phyloP scores from a whole-genome alignment of 2,888 invertebrate genomes.

The Desoria tigrina region DNA sequence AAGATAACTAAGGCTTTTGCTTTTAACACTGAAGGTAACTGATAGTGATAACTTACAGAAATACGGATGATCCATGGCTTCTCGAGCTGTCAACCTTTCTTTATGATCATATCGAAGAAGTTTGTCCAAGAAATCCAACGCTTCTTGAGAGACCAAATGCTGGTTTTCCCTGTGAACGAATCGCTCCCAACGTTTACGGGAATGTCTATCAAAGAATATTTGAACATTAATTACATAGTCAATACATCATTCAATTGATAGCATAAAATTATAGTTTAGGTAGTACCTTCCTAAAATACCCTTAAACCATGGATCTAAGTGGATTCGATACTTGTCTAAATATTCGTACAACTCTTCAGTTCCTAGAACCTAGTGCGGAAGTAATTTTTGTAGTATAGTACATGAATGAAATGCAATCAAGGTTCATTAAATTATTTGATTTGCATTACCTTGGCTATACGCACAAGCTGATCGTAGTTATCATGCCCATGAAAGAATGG shows the following conservation, averaged over 20 bases:
- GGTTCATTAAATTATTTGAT: too few relatives aligned
- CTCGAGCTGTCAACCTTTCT: slow-evolving; percentile 94
- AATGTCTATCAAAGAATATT: slow-evolving; percentile 74
- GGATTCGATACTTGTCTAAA: slow-evolving; percentile 99
- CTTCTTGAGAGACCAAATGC: slow-evolving; percentile 96
- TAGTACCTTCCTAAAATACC: slow-evolving; percentile 96
- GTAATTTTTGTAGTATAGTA: neutral
- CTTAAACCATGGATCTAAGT: slow-evolving; percentile 98
- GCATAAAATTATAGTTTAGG: too few relatives aligned
- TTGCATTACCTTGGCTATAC: slow-evolving; percentile 82
- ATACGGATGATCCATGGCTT: slow-evolving; percentile 99
- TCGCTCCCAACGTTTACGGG: slow-evolving; percentile 98
- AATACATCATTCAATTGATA: too few relatives aligned
- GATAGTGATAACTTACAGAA: slow-evolving; percentile 95
- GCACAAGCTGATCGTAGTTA: slow-evolving; percentile 98
- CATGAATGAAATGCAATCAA: too few relatives aligned
- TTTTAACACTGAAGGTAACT: too few relatives aligned
- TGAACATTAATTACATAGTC: too few relatives aligned
- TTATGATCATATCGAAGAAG: slow-evolving; percentile 98
- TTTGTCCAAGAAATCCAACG: slow-evolving; percentile 98
- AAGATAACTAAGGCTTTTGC: too few relatives aligned
- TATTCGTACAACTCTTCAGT: slow-evolving; percentile 99
- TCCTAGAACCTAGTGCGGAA: slow-evolving; percentile 69
- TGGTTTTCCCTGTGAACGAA: slow-evolving; percentile 99
- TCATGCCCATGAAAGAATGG: slow-evolving; percentile 99